phyloP scores from a whole-genome alignment of 2,797 vertebrate species.

The Alca torda region DNA sequence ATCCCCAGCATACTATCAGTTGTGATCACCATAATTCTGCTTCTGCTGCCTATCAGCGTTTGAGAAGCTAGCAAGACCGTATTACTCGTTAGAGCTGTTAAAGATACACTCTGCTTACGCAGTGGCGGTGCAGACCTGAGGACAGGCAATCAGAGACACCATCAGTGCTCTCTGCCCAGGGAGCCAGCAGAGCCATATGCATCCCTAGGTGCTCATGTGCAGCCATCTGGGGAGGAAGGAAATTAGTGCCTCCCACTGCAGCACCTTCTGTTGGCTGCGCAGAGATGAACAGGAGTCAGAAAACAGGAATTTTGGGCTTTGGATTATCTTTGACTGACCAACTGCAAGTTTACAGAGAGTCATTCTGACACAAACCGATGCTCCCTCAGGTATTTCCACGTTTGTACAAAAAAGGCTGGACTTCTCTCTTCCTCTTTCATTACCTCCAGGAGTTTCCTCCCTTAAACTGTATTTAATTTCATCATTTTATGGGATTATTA shows the following conservation, averaged over 20 bases:
- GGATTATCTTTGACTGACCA: not conserved
- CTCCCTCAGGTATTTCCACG: not conserved
- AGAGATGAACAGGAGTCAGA: not conserved
- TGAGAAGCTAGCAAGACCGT: not conserved
- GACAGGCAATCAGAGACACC: not conserved
- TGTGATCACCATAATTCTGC: not conserved
- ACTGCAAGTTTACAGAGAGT: not conserved
- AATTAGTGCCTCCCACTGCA: not conserved
- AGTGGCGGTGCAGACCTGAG: not conserved
- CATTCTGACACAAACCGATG: not conserved
- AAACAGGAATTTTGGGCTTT: not conserved
- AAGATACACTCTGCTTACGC: not conserved
- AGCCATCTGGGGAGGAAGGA: constrained; percentile 5
- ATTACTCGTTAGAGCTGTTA: not conserved
- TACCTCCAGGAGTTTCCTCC: not conserved
- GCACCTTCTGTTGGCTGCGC: not conserved
- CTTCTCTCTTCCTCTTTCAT: not conserved
- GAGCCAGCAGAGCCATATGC: not conserved
- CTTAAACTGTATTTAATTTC: not conserved
- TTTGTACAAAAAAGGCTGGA: not conserved
- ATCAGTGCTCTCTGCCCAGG: not conserved
- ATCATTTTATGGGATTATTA: not conserved
- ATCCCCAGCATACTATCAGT: not conserved
- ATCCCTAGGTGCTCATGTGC: not conserved
- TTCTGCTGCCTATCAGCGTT: not conserved